phyloP scores from a whole-genome alignment of 2,888 invertebrate genomes.

The Amphipyra berbera region DNA sequence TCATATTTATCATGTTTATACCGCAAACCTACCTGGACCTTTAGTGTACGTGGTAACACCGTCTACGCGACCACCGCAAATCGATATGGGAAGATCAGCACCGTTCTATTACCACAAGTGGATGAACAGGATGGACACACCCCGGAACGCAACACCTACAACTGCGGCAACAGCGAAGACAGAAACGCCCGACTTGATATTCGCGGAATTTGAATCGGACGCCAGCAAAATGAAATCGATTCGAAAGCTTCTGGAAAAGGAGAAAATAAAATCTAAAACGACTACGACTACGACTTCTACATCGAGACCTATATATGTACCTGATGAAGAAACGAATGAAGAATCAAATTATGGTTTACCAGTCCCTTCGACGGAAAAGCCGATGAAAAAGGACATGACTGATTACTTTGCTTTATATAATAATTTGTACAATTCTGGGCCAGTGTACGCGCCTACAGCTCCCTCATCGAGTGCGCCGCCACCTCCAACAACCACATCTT shows the following conservation, averaged over 20 bases:
- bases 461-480: conserved; percentile 58
- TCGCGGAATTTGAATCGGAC: conserved; percentile 84
- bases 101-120: conserved; percentile 86
- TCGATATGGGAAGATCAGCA: conserved; percentile 74
- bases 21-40: conserved; percentile 77
- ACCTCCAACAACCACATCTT: conserved; percentile 68
- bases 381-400: conserved; percentile 66
- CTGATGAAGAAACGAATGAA: conserved; percentile 68
- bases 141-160: conserved; percentile 64
- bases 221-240: conserved; percentile 79
- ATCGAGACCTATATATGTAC: conserved; percentile 77
- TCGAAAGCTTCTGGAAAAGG: conserved; percentile 80
- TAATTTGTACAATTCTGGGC: conserved; percentile 72
- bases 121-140: conserved; percentile 82
- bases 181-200: conserved; percentile 84
- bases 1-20: conserved; percentile 60
- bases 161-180: conserved; percentile 67
- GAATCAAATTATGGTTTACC: conserved; percentile 67
- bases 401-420: conserved; percentile 79
- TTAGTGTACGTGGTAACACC: conserved; percentile 85
- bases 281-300: conserved; percentile 60
- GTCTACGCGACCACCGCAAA: conserved; percentile 68
- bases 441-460: conserved; percentile 70
- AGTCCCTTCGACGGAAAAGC: conserved; percentile 45
- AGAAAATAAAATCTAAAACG: conserved; percentile 66